Conservation (phyloP, 2,113 vertebrate genomes). For the Nibea coibor region DNA sequence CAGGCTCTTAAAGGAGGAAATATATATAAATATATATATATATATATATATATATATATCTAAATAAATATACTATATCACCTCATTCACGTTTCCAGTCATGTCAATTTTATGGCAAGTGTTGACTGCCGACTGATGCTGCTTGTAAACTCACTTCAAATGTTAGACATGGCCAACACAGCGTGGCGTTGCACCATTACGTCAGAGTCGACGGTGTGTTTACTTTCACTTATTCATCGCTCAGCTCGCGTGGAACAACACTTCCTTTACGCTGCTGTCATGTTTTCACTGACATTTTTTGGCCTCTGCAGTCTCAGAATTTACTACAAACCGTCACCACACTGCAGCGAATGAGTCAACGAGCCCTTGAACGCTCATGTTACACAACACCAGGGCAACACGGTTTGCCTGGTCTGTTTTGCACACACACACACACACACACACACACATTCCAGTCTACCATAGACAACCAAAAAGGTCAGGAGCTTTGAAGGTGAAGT, state of each 20-base stretch:
- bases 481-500: slow-evolving; percentile 85
- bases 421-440: slow-evolving; percentile 6
- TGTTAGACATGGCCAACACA: neutral
- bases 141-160: neutral
- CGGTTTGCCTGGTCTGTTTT: slow-evolving; percentile 16
- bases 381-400: slow-evolving; percentile 60
- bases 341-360: slow-evolving; percentile 69
- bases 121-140: neutral
- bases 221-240: neutral
- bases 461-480: slow-evolving; percentile 66
- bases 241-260: neutral
- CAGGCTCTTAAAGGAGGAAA: slow-evolving; percentile 56
- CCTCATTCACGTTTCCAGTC: neutral
- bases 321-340: slow-evolving; percentile 19
- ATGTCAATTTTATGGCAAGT: neutral
- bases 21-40: slow-evolving; percentile 62
- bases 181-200: neutral
- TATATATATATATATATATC: slow-evolving; percentile 60
- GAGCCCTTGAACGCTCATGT: slow-evolving; percentile 57
- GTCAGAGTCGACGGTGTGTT: neutral
- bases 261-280: neutral
- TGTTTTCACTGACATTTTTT: neutral
- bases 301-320: slow-evolving; percentile 3
- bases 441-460: slow-evolving; percentile 35
- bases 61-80: slow-evolving; percentile 69